These are phyloP conservation scores for Crax fasciolata DNA, from an alignment of 2,797 vertebrate species.

Conservation along the genomic window DNA sequence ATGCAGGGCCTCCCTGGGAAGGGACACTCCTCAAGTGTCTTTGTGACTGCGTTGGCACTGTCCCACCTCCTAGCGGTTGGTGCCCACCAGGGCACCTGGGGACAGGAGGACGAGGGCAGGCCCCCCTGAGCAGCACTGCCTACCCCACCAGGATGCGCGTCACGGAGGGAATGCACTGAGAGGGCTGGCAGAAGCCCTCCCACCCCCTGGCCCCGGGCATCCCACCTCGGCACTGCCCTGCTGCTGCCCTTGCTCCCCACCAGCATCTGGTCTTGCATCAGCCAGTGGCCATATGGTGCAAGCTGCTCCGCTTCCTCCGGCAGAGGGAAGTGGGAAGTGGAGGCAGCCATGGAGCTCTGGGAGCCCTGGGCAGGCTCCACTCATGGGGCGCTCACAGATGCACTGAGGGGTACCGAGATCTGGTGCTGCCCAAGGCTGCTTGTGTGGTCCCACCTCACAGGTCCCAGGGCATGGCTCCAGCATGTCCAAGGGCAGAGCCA, in stretches of 20 bases:
- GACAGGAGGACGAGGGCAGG: not conserved
- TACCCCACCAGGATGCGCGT: not conserved
- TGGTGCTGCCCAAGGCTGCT: not conserved
- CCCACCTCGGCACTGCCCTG: not conserved
- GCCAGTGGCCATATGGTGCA: not conserved
- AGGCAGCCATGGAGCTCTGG: not conserved
- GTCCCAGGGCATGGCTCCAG: not conserved
- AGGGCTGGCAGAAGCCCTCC: not conserved
- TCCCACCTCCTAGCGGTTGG: not conserved
- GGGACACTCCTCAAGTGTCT: not conserved
- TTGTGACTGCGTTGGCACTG: not conserved
- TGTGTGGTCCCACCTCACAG: not conserved
- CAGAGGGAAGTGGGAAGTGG: not conserved
- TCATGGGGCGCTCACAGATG: not conserved
- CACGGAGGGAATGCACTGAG: not conserved
- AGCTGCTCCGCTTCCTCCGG: not conserved
- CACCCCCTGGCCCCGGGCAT: not conserved
- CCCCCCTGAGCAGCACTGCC: rapidly evolving
- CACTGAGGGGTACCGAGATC: not conserved
- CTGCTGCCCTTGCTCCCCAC: not conserved
- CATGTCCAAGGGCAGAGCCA: not conserved
- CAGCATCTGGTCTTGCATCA: constrained; percentile 62
- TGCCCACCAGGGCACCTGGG: not conserved
- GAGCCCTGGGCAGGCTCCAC: not conserved
- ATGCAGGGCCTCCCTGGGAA: rapidly evolving